These are phyloP conservation scores for Tetragnatha montana DNA, from an alignment of 2,888 invertebrate genomes.

Conservation along the genomic window DNA sequence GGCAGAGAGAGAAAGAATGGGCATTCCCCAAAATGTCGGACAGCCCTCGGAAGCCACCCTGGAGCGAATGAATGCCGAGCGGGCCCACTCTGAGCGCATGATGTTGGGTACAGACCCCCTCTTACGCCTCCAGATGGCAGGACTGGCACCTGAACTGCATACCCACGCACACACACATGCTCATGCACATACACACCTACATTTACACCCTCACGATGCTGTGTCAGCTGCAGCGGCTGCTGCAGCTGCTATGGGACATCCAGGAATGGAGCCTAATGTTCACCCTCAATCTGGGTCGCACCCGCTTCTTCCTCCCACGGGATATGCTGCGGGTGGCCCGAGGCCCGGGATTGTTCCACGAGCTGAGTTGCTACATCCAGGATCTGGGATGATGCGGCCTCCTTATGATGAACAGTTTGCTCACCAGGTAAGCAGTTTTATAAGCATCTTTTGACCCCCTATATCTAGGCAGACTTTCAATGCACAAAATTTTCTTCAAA, in stretches of 20 bases:
- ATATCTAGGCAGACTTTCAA: too few species aligned
- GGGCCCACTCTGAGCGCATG: constrained; percentile 82
- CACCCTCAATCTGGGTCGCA: constrained; percentile 68
- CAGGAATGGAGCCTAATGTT: constrained; percentile 66
- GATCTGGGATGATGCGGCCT: constrained; percentile 63
- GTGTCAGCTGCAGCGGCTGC: constrained; percentile 71
- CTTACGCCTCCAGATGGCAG: constrained; percentile 94
- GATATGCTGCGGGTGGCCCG: constrained; percentile 60
- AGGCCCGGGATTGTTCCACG: constrained; percentile 64
- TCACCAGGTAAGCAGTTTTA: constrained; percentile 66
- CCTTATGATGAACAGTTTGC: constrained; percentile 72
- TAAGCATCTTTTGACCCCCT: too few species aligned
- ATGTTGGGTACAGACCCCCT: constrained; percentile 91
- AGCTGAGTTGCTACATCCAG: constrained; percentile 68
- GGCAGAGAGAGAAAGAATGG: constrained; percentile 87
- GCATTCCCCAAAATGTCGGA: constrained; percentile 74
- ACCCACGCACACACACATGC: constrained; percentile 73
- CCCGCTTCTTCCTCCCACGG: constrained; percentile 68
- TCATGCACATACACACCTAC: constrained; percentile 72
- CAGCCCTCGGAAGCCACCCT: constrained; percentile 72
- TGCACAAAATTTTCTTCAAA: too few species aligned
- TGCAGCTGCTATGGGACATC: constrained; percentile 72
- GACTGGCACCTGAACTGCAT: constrained; percentile 80
- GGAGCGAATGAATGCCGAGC: constrained; percentile 74
- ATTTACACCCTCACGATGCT: constrained; percentile 72